These are phyloP conservation scores for Diacarnus erythraeanus DNA, from an alignment of 37 sponge, comb jelly and placozoan species.

Conservation along the genomic window DNA sequence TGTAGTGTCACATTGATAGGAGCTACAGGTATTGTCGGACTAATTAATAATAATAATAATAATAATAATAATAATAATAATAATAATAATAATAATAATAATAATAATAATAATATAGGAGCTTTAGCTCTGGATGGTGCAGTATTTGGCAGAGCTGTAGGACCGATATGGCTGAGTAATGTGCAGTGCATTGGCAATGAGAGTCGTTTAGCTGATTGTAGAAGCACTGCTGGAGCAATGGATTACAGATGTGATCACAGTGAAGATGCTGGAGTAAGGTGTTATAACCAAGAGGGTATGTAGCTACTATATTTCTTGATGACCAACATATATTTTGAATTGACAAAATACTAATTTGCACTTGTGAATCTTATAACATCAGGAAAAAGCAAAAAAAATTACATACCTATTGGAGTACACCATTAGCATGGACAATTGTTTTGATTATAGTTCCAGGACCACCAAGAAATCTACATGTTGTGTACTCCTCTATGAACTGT, in stretches of 20 bases:
- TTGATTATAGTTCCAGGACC: neutral
- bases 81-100: too few species aligned
- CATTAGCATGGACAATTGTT: too few species aligned
- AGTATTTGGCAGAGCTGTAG: neutral
- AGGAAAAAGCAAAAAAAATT: too few species aligned
- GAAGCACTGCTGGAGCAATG: neutral
- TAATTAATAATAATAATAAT: too few species aligned
- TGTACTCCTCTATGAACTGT: neutral
- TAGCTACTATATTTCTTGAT: too few species aligned
- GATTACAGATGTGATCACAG: conserved; percentile 17
- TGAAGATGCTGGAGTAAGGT: conserved; percentile 40
- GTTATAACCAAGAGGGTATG: neutral
- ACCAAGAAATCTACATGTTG: neutral
- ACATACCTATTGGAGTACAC: too few species aligned
- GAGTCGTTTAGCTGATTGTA: neutral
- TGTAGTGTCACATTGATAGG: too few species aligned
- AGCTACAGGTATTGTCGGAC: too few species aligned
- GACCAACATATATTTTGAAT: too few species aligned
- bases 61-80: too few species aligned
- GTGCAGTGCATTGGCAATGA: neutral
- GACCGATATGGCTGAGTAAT: neutral
- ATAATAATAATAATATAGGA: neutral
- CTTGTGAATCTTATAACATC: too few species aligned
- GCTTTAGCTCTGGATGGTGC: neutral
- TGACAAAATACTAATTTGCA: too few species aligned